Conservation (phyloP, 1,140 invertebrate species). For the Neodiprion fabricii region DNA sequence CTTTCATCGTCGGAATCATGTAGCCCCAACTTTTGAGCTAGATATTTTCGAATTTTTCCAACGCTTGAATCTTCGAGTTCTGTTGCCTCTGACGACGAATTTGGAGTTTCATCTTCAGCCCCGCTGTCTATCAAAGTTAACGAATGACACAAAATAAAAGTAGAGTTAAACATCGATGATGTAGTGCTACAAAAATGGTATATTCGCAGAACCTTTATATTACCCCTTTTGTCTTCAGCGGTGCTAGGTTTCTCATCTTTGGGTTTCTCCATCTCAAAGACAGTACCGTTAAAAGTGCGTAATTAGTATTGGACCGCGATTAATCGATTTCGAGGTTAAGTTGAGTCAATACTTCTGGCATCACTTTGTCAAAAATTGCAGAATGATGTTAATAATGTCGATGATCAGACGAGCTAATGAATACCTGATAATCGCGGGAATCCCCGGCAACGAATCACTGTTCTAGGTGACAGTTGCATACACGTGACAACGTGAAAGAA, state of each 20-base stretch:
- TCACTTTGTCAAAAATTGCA: not conserved
- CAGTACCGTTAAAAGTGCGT: not conserved
- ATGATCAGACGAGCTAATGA: not conserved
- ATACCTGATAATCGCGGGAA: too few species aligned
- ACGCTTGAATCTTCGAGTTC: constrained; percentile 33
- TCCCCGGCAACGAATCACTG: too few species aligned
- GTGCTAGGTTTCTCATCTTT: not conserved
- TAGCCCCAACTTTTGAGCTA: constrained; percentile 43
- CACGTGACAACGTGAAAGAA: too few species aligned
- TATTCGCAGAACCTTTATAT: not conserved
- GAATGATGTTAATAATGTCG: not conserved
- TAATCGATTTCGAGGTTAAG: not conserved
- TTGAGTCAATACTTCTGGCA: not conserved
- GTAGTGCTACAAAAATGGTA: not conserved
- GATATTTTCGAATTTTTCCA: constrained; percentile 48
- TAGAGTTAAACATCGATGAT: not conserved
- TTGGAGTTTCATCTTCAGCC: not conserved
- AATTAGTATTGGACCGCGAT: not conserved
- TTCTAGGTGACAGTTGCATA: too few species aligned
- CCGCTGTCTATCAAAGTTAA: not conserved
- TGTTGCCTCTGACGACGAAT: not conserved
- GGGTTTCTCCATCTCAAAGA: not conserved
- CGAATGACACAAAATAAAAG: not conserved
- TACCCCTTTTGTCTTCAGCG: not conserved
- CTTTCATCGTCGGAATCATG: constrained; percentile 27